Conservation (phyloP, 2,113 vertebrate genomes). For the Xenotilapia leptura region DNA sequence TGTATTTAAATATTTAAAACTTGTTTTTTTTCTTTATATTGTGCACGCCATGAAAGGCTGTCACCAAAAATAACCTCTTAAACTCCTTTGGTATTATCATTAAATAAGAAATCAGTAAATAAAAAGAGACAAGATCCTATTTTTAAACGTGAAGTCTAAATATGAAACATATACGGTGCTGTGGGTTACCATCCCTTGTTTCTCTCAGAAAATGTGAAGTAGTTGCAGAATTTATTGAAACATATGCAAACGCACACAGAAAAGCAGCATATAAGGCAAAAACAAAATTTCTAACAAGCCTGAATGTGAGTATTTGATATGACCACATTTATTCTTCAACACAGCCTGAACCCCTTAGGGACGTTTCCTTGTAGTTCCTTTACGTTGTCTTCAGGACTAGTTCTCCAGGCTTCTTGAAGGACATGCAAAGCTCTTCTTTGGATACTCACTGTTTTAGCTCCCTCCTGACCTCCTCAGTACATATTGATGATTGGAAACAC, state of each 20-base stretch:
- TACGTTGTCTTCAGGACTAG: not conserved
- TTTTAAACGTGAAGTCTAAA: not conserved
- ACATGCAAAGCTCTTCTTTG: not conserved
- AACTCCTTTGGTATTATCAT: not conserved
- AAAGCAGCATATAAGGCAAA: not conserved
- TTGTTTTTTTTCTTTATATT: not conserved
- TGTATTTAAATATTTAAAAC: constrained; percentile 64
- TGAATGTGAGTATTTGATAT: not conserved
- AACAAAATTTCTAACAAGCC: not conserved
- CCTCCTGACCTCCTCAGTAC: not conserved
- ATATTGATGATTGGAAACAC: not conserved
- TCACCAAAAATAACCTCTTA: constrained; percentile 40
- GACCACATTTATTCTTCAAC: not conserved
- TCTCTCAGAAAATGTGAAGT: not conserved
- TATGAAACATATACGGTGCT: not conserved
- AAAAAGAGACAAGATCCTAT: not conserved
- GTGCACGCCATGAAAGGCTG: constrained; percentile 32
- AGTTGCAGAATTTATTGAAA: not conserved
- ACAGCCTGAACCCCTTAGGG: not conserved
- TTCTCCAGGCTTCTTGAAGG: not conserved
- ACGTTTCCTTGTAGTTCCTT: not conserved
- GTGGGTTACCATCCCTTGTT: not conserved
- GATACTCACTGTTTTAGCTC: not conserved
- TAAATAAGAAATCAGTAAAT: not conserved
- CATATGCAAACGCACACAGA: not conserved